A percentile compares a stretch with the other conserved stretches of the same genome.
Evolutionary conservation across 2,888 invertebrate species (phyloP).

Genomic region (Orchesellides sinensis): DNA sequence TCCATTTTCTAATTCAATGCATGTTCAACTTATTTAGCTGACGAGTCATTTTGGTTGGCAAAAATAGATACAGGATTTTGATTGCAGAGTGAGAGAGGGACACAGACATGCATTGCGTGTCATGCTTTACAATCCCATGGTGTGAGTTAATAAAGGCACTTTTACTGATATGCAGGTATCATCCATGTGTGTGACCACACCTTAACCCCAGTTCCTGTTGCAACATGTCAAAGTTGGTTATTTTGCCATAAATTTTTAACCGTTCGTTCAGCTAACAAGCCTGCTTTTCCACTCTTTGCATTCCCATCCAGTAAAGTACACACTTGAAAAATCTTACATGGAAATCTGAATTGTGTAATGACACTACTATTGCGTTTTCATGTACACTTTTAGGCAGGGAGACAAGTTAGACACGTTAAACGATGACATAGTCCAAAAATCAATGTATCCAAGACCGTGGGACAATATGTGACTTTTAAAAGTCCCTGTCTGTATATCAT

Average conservation of each 20-base stretch:
- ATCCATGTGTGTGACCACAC: slow-evolving; percentile 48
- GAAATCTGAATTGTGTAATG: background rate
- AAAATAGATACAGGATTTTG: slow-evolving; percentile 33
- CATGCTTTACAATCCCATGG: slow-evolving; percentile 40
- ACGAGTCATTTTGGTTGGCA: slow-evolving; percentile 20
- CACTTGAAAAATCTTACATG: too few species aligned
- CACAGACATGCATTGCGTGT: slow-evolving; percentile 50
- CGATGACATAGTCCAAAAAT: background rate
- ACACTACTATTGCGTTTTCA: too few species aligned
- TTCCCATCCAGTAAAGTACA: slow-evolving; percentile 12
- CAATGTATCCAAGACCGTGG: slow-evolving; percentile 17
- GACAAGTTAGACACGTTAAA: too few species aligned
- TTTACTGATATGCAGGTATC: slow-evolving; percentile 39
- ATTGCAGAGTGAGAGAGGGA: slow-evolving; percentile 14
- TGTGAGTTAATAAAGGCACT: slow-evolving; percentile 56
- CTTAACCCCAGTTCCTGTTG: slow-evolving; percentile 60
- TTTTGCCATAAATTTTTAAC: slow-evolving; percentile 60
- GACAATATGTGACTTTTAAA: too few species aligned
- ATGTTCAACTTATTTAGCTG: too few species aligned
- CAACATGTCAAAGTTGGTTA: slow-evolving; percentile 40
- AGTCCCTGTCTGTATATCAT: too few species aligned
- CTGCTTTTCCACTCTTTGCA: background rate
- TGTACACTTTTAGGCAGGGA: too few species aligned
- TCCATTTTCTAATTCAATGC: too few species aligned
- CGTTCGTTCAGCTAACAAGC: slow-evolving; percentile 42